Conservation (phyloP, 1,140 invertebrate species). For the Daktulosphaira vitifoliae region DNA sequence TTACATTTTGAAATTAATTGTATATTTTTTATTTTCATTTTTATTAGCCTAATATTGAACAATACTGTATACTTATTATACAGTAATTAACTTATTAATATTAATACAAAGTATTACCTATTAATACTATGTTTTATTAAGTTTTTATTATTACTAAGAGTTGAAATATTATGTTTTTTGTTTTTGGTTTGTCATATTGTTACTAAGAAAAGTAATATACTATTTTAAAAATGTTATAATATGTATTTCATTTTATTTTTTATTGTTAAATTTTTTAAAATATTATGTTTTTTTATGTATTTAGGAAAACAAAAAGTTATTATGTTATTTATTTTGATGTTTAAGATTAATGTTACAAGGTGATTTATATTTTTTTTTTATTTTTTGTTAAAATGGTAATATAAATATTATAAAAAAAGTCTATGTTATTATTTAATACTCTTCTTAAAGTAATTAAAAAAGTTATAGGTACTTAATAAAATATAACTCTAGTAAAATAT, state of each 20-base stretch:
- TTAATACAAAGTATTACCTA: background rate
- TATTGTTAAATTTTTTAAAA: constrained; percentile 11
- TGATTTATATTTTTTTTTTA: background rate
- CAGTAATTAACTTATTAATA: background rate
- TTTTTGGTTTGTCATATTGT: background rate
- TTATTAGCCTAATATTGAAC: background rate
- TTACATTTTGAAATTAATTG: background rate
- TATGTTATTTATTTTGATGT: background rate
- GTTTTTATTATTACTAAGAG: constrained; percentile 1
- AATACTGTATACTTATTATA: background rate
- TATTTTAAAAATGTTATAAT: constrained; percentile 5
- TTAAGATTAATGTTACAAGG: no score
- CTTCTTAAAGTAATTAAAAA: no score
- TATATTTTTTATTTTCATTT: constrained; percentile 9
- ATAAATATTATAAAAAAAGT: constrained; percentile 9
- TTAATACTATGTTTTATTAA: background rate
- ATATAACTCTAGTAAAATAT: no score
- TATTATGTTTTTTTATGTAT: background rate
- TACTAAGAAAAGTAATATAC: constrained; percentile 1
- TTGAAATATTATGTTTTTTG: constrained; percentile 1
- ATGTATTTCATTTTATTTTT: background rate
- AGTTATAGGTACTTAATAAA: no score
- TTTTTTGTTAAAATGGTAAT: constrained; percentile 9
- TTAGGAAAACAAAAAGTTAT: background rate
- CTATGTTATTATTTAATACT: constrained; percentile 1